Percentiles rank a stretch among this genome's conserved stretches.
These are phyloP conservation scores for Dipodomys merriami DNA, from an alignment of 2,113 vertebrate species.

Conservation along the genomic window DNA sequence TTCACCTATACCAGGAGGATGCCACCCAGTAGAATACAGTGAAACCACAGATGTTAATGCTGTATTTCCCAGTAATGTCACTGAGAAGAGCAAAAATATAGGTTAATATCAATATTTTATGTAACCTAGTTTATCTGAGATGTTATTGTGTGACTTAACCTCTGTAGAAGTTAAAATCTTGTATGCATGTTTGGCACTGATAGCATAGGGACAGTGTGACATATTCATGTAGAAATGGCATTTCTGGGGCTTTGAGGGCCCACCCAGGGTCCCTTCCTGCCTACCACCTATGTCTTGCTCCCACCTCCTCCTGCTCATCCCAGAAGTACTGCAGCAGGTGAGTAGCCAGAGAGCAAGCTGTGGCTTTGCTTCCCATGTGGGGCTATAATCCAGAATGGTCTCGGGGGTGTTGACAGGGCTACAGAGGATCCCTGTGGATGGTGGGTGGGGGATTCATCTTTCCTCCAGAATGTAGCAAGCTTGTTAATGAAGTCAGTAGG, in stretches of 20 bases:
- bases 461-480: too few species aligned
- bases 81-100: not conserved
- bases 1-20: not conserved
- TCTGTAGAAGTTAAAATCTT: not conserved
- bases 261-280: too few species aligned
- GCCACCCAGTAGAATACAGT: not conserved
- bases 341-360: not conserved
- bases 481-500: rapidly evolving
- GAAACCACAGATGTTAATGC: not conserved
- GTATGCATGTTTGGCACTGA: not conserved
- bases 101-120: not conserved
- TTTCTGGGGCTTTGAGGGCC: not conserved
- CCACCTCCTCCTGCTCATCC: not conserved
- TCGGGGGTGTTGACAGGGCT: too few species aligned
- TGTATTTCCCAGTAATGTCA: not conserved
- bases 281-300: too few species aligned
- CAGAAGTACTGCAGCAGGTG: not conserved
- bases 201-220: not conserved
- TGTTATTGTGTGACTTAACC: not conserved
- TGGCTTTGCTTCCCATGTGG: rapidly evolving
- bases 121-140: not conserved
- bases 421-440: not conserved
- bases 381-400: not conserved
- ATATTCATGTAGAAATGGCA: rapidly evolving
- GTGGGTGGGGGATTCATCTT: not conserved